These are phyloP conservation scores for Drosophila sturtevanti DNA, from an alignment of 1,140 invertebrate genomes.

Conservation along the genomic window DNA sequence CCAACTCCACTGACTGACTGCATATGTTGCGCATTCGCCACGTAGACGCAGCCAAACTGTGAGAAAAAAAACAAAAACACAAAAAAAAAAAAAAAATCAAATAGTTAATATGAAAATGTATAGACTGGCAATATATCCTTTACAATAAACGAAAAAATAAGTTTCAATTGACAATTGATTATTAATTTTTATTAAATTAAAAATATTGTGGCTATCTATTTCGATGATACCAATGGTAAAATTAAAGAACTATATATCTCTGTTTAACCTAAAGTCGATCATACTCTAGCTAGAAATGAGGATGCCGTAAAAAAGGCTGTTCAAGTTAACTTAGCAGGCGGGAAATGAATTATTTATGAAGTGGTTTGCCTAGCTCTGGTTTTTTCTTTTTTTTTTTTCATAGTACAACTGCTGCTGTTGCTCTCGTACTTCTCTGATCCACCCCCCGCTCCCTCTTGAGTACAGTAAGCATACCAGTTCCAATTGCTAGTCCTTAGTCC, in stretches of 20 bases:
- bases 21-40: slow-evolving; percentile 78
- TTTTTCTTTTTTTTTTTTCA: slow-evolving; percentile 43
- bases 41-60: slow-evolving; percentile 41
- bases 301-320: slow-evolving; percentile 60
- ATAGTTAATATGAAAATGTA: background rate
- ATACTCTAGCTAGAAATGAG: slow-evolving; percentile 15
- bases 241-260: no score
- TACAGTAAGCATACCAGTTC: slow-evolving; percentile 4
- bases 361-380: slow-evolving; percentile 67
- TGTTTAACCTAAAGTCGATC: no score
- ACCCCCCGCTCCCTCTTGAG: background rate
- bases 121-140: slow-evolving; percentile 23
- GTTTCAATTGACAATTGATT: background rate
- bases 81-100: slow-evolving; percentile 14
- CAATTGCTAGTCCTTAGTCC: slow-evolving; percentile 9
- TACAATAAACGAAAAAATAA: no score
- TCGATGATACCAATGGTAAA: no score
- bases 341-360: slow-evolving; percentile 83
- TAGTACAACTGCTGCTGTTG: background rate
- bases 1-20: slow-evolving; percentile 25
- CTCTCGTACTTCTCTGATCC: background rate
- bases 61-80: slow-evolving; percentile 7
- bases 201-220: background rate
- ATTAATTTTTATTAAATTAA: no score
- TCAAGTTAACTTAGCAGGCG: slow-evolving; percentile 73